Evolutionary conservation across 2,888 invertebrate genomes (phyloP), one percentile per base, ranked within the genome.

Genomic region (Tolmerus cingulatus): DNA sequence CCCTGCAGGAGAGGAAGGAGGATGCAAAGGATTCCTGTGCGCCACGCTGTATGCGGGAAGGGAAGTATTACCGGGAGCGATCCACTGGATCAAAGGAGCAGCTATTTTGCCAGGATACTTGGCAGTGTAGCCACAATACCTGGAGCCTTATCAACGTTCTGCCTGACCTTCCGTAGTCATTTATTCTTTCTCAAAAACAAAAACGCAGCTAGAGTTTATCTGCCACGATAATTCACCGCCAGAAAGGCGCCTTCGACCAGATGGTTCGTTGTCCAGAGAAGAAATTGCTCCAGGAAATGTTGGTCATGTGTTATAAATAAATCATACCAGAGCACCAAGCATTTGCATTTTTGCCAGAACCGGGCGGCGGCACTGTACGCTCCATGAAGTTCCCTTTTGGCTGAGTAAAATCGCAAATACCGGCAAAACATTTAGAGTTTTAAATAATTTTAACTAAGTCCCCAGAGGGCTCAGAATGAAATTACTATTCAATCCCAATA

Each of bases 271-370:
- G 46, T 37, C 57, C 57, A 57, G 37, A 81, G 66, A 14, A 82
- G 82, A 34, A 82, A 82, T 66, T 37, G 34, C 82, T 37, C 57
- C n/a, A 66, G 82, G 66, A 84, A 84, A 66, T 79, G 79, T 79
- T 46, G 79, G 79, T 46, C 51, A 79, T 79, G 79, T 78, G 78
- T 78, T 78, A 23, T 78, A 78, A 78, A 78, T 78, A 78, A 78
- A 78, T 78, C 78, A 78, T 78, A 37, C 43, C 12, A 66, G 23
- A 78, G 43, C 23, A 43, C 19, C 7, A 23, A n/a, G 9, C 23
- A 78, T 78, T 78, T 78, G 78, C 78, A 78, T 78, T 78, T 78
- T 43, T 78, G 40, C 43, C 19, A 19, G n/a, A 43, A 14, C 23
- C 19, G 46, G 27, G 3, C 27, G 55, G n/a, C 55, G 27, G 23